These are phyloP conservation scores for Coecobrya sp. DNA, from an alignment of 2,888 invertebrate species.

Conservation along the genomic window DNA sequence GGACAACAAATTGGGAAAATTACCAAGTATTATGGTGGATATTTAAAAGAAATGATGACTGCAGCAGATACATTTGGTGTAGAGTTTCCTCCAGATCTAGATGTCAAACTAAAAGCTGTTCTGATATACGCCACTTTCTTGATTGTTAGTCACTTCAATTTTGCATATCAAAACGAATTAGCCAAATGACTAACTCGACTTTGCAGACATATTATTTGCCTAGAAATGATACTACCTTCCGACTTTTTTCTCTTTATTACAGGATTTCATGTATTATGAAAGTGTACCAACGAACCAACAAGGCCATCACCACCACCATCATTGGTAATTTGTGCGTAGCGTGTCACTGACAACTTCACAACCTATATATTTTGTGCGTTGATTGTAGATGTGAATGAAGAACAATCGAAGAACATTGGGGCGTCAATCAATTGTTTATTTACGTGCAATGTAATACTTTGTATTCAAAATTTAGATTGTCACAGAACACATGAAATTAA, in stretches of 20 bases:
- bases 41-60: slow-evolving; percentile 12
- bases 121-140: slow-evolving; percentile 57
- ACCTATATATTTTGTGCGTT: too few relatives aligned
- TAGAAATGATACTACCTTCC: too few relatives aligned
- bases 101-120: slow-evolving; percentile 53
- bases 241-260: not conserved
- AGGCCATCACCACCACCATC: not conserved
- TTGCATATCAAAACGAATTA: not conserved
- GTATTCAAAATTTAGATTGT: too few relatives aligned
- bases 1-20: slow-evolving; percentile 56
- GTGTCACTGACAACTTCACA: too few relatives aligned
- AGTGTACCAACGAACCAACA: not conserved
- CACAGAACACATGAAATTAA: too few relatives aligned
- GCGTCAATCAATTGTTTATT: too few relatives aligned
- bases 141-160: slow-evolving; percentile 35
- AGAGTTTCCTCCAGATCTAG: slow-evolving; percentile 25
- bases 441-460: too few relatives aligned
- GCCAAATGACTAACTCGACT: too few relatives aligned
- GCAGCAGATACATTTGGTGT: slow-evolving; percentile 47
- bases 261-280: slow-evolving; percentile 60
- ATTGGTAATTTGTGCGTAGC: not conserved
- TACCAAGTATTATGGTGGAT: slow-evolving; percentile 48
- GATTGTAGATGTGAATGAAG: too few relatives aligned
- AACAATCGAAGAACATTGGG: too few relatives aligned
- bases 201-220: too few relatives aligned